These are phyloP conservation scores for Cololabis saira DNA, from an alignment of 2,113 vertebrate genomes.

Conservation along the genomic window DNA sequence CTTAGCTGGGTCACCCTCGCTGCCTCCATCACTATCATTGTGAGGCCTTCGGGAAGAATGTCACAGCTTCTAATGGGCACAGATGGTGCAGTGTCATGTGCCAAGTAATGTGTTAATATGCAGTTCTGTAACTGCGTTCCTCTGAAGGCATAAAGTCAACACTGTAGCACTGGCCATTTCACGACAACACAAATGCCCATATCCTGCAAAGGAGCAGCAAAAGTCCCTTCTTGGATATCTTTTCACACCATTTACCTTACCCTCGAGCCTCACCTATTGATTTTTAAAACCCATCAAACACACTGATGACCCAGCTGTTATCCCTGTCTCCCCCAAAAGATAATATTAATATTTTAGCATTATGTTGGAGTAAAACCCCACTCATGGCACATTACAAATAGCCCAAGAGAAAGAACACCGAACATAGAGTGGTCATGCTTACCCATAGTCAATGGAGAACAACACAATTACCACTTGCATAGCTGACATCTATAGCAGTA, in stretches of 20 bases:
- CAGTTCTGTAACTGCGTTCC: constrained; percentile 37
- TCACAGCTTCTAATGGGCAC: constrained; percentile 71
- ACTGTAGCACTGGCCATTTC: constrained; percentile 16
- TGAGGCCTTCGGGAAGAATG: constrained; percentile 37
- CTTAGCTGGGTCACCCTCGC: constrained; percentile 51
- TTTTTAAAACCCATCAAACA: no score
- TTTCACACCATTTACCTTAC: constrained; percentile 1
- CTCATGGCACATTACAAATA: background rate
- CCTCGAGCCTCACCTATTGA: no score
- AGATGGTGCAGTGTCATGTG: constrained; percentile 64
- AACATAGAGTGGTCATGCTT: background rate
- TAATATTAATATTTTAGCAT: no score
- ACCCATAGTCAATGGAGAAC: no score
- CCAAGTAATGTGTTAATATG: constrained; percentile 59
- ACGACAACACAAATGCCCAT: constrained; percentile 13
- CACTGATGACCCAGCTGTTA: no score
- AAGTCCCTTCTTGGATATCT: background rate
- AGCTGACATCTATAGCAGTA: background rate
- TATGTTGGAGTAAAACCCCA: no score
- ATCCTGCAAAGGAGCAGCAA: background rate
- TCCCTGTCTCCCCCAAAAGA: no score
- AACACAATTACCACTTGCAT: background rate
- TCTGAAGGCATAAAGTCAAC: constrained; percentile 43
- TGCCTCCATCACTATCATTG: constrained; percentile 31
- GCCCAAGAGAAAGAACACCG: background rate